These are phyloP conservation scores for Setipinna tenuifilis DNA, from an alignment of 2,797 vertebrate genomes.

Conservation along the genomic window DNA sequence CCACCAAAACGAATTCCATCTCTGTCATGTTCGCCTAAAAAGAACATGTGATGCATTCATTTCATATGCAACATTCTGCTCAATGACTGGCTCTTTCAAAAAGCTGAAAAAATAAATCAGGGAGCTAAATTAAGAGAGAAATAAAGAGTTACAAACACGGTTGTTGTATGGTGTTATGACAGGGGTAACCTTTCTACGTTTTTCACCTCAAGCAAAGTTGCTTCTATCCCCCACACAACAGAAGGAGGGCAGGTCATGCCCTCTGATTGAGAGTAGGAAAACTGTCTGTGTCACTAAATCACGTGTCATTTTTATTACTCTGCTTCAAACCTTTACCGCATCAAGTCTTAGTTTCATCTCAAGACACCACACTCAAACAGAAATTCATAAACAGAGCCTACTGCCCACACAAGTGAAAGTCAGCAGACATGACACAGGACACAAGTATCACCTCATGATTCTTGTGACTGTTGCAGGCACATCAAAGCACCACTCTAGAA, in stretches of 20 bases:
- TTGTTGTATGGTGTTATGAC: slow-evolving; percentile 24
- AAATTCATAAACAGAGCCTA: neutral
- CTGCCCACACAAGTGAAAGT: neutral
- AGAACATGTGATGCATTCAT: neutral
- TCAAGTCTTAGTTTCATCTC: neutral
- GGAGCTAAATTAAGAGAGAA: neutral
- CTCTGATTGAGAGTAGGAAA: neutral
- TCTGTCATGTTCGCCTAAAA: slow-evolving; percentile 80
- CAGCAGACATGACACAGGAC: neutral
- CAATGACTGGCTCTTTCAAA: neutral
- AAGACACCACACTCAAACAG: neutral
- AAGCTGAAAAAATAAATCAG: neutral
- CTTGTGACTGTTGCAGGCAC: neutral
- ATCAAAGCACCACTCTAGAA: neutral
- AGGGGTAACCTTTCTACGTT: slow-evolving; percentile 27
- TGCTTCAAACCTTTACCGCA: neutral
- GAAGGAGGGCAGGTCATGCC: neutral
- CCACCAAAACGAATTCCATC: slow-evolving; percentile 77
- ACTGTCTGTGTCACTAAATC: neutral
- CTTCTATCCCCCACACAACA: neutral
- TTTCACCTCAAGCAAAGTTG: slow-evolving; percentile 6
- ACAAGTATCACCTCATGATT: neutral
- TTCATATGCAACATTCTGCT: neutral
- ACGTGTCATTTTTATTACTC: neutral
- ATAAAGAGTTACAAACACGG: neutral